Base-by-base conservation (phyloP, 2,797 vertebrate species). In the Gastrophryne carolinensis region DNA sequence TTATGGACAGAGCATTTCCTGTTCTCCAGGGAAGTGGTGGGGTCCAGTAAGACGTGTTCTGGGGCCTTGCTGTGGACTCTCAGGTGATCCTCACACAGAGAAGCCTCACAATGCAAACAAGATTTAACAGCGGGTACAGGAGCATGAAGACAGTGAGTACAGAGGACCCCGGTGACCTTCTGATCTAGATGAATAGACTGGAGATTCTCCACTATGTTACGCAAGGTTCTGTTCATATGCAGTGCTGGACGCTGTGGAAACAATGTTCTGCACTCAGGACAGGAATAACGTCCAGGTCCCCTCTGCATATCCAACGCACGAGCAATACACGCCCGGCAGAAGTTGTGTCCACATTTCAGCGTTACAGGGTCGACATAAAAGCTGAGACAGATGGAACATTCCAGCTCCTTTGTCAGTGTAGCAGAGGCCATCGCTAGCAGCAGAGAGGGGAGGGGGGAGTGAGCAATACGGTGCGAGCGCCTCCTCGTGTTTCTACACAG, bases 261-360 rank as follows among this genome's bases (percentile, higher is more conserved):
- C 34, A 32, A 26, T 29, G 4, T 13, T 50, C 72, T 74, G 53
- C 63, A 74, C 24, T 66, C 62, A 15, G 62, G 72, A 57, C 72
- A 74, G 52, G 53, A 58, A 15, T 47, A 58, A 11, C 2, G 30
- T 60, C 63, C 41, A 13, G 11, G 15, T 4, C 4, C 32, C 24
- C 39, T 58, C 58, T 63, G 57, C 5, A 23, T 37, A 26, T 68
- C 83, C 80, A 86, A 26, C 1, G 72, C 80, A 41, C 79, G 78
- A 61, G 2, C 11, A 73, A 91, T 87, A n/a, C 91, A 92, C 19
- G 10, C 65, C 19, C 52, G 75, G 29, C 91, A 93, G 84, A 89
- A 91, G 85, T 85, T 91, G 83, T 92, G 91, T 8, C 91, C 90
- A 53, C 91, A 92, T 19, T 87, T 88, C 34, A n/a, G n/a, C n/a